Conservation (phyloP, 2,113 vertebrate genomes). For the Dissostichus mawsoni region DNA sequence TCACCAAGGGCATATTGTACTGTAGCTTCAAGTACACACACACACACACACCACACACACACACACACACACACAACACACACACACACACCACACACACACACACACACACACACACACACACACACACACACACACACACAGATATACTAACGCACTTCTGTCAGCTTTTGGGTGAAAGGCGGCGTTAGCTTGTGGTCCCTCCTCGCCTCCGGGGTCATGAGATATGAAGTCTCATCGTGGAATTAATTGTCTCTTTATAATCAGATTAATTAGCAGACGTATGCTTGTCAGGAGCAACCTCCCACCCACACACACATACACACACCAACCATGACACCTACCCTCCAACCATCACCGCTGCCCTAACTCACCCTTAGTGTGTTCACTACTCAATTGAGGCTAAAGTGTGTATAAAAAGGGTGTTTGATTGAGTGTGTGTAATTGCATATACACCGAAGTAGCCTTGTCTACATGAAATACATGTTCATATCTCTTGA, state of each 20-base stretch:
- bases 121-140: too few species aligned
- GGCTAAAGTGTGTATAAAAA: background rate
- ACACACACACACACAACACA: constrained; percentile 13
- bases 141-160: constrained; percentile 1
- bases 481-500: constrained; percentile 20
- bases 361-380: constrained; percentile 25
- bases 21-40: constrained; percentile 31
- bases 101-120: too few species aligned
- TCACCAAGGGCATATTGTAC: constrained; percentile 76
- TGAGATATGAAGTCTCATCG: constrained; percentile 66
- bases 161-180: constrained; percentile 42
- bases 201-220: constrained; percentile 34
- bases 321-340: constrained; percentile 38
- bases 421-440: background rate
- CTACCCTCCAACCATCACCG: constrained; percentile 10
- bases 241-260: constrained; percentile 77
- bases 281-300: constrained; percentile 66
- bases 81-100: constrained; percentile 3
- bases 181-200: constrained; percentile 35
- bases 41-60: constrained; percentile 15
- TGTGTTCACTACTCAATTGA: constrained; percentile 7
- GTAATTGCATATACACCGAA: constrained; percentile 10
- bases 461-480: constrained; percentile 6
- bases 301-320: constrained; percentile 12
- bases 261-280: constrained; percentile 83